Percentiles rank a stretch among this genome's conserved stretches.
These are phyloP conservation scores for Brenthis ino DNA, from an alignment of 2,888 invertebrate species.

Conservation along the genomic window DNA sequence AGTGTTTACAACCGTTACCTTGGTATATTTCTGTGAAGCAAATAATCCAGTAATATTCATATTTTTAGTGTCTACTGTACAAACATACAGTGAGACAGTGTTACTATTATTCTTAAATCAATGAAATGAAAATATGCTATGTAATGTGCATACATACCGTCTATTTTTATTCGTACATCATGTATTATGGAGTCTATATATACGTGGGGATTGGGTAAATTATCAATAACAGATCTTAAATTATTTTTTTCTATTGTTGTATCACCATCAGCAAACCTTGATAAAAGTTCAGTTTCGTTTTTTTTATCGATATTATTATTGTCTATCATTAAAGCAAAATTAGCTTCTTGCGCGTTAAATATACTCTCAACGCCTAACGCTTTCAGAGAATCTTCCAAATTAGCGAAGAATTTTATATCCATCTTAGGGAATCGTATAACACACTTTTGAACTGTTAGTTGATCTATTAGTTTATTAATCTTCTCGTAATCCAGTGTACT, in stretches of 20 bases:
- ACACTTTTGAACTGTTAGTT: slow-evolving; percentile 71
- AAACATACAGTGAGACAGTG: too few relatives aligned
- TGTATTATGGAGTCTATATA: slow-evolving; percentile 85
- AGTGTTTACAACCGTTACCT: too few relatives aligned
- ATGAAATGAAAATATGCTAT: too few relatives aligned
- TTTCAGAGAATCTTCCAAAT: slow-evolving; percentile 80
- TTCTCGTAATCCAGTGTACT: slow-evolving; percentile 68
- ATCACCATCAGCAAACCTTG: slow-evolving; percentile 48
- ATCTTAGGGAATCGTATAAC: slow-evolving; percentile 87
- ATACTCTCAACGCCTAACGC: slow-evolving; percentile 84
- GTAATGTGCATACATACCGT: slow-evolving; percentile 56
- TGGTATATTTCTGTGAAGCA: too few relatives aligned
- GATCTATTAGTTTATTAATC: slow-evolving; percentile 75
- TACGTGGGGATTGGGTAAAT: slow-evolving; percentile 82
- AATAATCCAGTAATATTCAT: too few relatives aligned
- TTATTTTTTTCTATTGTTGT: slow-evolving; percentile 41
- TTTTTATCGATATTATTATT: slow-evolving; percentile 46
- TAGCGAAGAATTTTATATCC: slow-evolving; percentile 83
- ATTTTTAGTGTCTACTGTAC: too few relatives aligned
- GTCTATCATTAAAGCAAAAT: slow-evolving; percentile 85
- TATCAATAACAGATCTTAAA: slow-evolving; percentile 52
- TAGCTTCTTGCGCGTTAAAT: slow-evolving; percentile 83
- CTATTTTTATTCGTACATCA: slow-evolving; percentile 84
- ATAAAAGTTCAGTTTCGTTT: slow-evolving; percentile 54
- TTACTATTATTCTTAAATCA: too few relatives aligned